Evolutionary conservation across 2,113 vertebrate genomes (phyloP), one percentile per base, ranked within the genome.

Genomic region (Ciconia boyciana): DNA sequence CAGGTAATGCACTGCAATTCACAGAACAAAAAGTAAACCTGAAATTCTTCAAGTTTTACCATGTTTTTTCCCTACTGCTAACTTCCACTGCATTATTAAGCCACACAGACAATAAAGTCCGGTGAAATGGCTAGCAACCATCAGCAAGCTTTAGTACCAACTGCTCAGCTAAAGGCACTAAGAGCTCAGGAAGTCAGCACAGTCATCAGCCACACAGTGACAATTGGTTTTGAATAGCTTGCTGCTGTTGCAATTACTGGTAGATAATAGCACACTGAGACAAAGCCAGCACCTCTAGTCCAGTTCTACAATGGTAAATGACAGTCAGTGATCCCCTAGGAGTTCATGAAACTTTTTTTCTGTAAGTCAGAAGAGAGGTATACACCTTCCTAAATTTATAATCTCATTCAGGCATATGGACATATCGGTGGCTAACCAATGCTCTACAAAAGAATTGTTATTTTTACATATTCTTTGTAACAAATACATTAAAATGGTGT

Each of bases 391-490:
- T 88, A 90, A 89, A 94, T 91, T 64, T 92, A 51, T 48, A 48
- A 76, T 29, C 52, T 94, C 88, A 90, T 76, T 93, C 55, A 72
- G 89, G 34, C 52, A 48, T 31, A 43, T 31, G 34, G 60, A 79
- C 51, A 87, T 48, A 83, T 1, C 70, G 68, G 60, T 65, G 61
- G 43, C 57, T 93, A 36, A 12, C 22, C 48, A 95, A 62, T 20
- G 31, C 22, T 91, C 57, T 76, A 70, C 26, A 79, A n/a, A 78
- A 78, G 4, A 84, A 95, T 17, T 44, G n/a, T 41, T 92, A 92
- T 96, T 97, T 96, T 97, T 91, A 96, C 68, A 72, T 91, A 76
- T 80, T 64, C n/a, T 78, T 79, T 92, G 72, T 74, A 95, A 94
- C 58, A 96, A 91, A 87, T 51, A 83, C 9, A 57, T 85, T 70